phyloP scores from a whole-genome alignment of 2,797 vertebrate species.

The Cetoscarus ocellatus region DNA sequence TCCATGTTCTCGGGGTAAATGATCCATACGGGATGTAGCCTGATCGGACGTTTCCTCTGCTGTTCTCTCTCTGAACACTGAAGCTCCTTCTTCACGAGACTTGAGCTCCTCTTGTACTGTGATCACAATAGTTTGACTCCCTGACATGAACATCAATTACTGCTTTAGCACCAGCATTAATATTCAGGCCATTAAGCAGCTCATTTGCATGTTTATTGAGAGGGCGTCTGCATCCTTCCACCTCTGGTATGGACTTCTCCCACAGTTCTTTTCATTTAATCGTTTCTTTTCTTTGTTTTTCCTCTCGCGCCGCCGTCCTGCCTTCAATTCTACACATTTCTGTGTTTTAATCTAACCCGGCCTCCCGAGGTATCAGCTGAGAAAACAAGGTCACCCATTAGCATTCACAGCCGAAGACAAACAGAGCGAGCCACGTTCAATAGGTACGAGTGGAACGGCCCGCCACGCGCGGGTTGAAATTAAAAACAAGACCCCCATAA shows the following conservation, averaged over 20 bases:
- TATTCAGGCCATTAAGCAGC: conserved; percentile 74
- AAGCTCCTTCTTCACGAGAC: neutral
- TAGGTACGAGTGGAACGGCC: conserved; percentile 63
- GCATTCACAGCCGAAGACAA: conserved; percentile 78
- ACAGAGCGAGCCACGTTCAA: conserved; percentile 51
- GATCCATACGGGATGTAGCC: conserved; percentile 11
- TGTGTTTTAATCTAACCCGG: conserved; percentile 60
- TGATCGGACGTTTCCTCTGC: conserved; percentile 4
- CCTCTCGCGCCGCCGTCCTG: neutral
- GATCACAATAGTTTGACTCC: conserved; percentile 69
- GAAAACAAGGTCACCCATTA: conserved; percentile 83
- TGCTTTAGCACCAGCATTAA: conserved; percentile 57
- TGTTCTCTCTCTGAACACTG: neutral
- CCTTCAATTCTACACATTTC: conserved; percentile 51
- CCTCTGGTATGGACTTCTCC: conserved; percentile 42
- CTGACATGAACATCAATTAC: conserved; percentile 78
- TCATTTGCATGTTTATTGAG: conserved; percentile 81
- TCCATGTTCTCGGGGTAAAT: neutral
- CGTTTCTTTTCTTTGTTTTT: conserved; percentile 37
- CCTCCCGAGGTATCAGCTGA: conserved; percentile 65
- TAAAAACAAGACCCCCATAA: conserved; percentile 80
- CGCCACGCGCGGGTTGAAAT: conserved; percentile 63
- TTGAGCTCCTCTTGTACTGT: conserved; percentile 51
- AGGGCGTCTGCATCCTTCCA: conserved; percentile 51
- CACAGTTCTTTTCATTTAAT: conserved; percentile 57